phyloP scores from a whole-genome alignment of 2,797 vertebrate species.

The Poecilia picta region DNA sequence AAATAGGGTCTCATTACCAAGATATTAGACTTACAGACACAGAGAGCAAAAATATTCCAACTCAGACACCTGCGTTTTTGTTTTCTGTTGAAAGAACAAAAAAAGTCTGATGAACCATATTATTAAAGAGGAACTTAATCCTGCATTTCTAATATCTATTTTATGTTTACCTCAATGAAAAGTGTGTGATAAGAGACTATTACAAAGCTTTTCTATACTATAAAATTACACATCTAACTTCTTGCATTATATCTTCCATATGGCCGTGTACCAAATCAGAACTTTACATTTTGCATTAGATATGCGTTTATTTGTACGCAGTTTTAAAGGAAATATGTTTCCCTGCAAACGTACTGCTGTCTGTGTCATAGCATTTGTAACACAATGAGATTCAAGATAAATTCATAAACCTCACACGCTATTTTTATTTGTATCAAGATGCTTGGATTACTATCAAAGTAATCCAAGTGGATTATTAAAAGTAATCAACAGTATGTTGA shows the following conservation, averaged over 20 bases:
- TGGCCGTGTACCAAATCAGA: not conserved
- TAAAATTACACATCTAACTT: not conserved
- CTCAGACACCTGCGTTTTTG: constrained; percentile 13
- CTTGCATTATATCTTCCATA: not conserved
- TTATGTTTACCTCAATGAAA: not conserved
- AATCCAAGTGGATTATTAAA: not conserved
- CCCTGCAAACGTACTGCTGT: not conserved
- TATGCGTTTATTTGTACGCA: not conserved
- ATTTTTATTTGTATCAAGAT: not conserved
- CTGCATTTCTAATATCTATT: constrained; percentile 28
- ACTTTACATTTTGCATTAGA: not conserved
- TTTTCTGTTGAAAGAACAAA: not conserved
- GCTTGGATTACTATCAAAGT: not conserved
- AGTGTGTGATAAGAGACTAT: constrained; percentile 2
- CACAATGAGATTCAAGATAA: not conserved
- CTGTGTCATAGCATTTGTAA: not conserved
- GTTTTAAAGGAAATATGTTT: not conserved
- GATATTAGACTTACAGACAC: constrained; percentile 19
- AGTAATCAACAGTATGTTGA: not conserved
- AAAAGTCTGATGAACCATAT: not conserved
- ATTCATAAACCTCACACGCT: too few relatives aligned
- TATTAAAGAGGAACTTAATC: constrained; percentile 22
- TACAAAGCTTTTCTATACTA: constrained; percentile 10
- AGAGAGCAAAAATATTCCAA: constrained; percentile 5
- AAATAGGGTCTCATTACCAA: constrained; percentile 17